Conservation (phyloP, 1,140 invertebrate genomes). For the Andrena cerasifolii region DNA sequence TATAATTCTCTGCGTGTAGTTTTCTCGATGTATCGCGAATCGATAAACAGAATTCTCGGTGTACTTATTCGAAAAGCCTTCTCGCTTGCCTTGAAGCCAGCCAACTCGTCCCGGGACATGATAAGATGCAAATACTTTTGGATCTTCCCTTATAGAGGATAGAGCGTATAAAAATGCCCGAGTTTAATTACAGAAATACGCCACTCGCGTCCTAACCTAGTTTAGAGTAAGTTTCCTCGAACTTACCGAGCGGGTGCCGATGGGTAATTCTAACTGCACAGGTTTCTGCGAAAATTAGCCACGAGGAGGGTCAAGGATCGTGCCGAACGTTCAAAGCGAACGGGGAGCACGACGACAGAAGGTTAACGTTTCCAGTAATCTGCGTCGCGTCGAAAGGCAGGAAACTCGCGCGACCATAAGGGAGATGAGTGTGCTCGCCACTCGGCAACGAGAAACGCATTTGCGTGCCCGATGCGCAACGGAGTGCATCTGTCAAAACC, state of each 20-base stretch:
- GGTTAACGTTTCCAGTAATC: not conserved
- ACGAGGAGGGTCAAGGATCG: not conserved
- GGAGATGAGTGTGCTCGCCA: not conserved
- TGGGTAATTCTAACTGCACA: too few relatives aligned
- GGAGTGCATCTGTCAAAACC: constrained; percentile 77
- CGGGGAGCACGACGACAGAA: not conserved
- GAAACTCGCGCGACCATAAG: not conserved
- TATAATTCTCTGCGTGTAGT: not conserved
- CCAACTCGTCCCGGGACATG: constrained; percentile 43
- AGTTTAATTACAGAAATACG: constrained; percentile 15
- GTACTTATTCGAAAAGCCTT: constrained; percentile 34
- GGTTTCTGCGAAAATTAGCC: too few relatives aligned
- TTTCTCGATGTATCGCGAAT: constrained; percentile 3
- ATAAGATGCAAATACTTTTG: constrained; percentile 55
- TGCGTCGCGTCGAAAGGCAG: not conserved
- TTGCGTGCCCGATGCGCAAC: constrained; percentile 41
- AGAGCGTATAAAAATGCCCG: not conserved
- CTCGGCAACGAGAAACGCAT: constrained; percentile 34
- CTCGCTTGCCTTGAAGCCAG: constrained; percentile 56
- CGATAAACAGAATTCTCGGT: constrained; percentile 25
- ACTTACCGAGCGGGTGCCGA: too few relatives aligned
- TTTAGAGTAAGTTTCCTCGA: not conserved
- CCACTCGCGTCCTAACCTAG: not conserved
- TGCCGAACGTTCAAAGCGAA: not conserved
- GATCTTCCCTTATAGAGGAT: constrained; percentile 40